Evolutionary conservation across 2,797 vertebrate species (phyloP), one percentile per base, ranked within the genome.

Genomic region (Adrianichthys oophorus): DNA sequence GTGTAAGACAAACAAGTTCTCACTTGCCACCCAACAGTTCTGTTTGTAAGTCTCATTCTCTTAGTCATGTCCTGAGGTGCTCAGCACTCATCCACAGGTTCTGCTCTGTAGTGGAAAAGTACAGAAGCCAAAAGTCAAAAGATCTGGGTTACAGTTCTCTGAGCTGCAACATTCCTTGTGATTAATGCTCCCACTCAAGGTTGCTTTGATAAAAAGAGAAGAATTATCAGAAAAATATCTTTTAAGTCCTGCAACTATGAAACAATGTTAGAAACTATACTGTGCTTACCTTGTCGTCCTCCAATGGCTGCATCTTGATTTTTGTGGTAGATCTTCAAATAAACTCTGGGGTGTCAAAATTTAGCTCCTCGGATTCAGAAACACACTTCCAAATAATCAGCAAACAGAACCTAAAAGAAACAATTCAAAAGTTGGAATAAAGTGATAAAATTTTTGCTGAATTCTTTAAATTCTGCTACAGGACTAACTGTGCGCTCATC

Each of bases 261-360:
- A 56, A 15, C 2, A 52, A 32, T 40, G 4, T 10, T 5, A 61
- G 1, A 44, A 52, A 15, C 1, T 13, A 4, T 40, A 26, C 26
- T 15, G 40, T 21, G 17, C 40, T 74, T 82, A 92, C 91, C 89
- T 88, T 90, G 0, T 85, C 84, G 15, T 89, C 85, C 13, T 80
- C 74, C 72, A 92, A 83, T 13, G 75, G 87, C 68, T 92, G 87
- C 91, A 92, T 93, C 56, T 68, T 82, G 50, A 90, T 91, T 41
- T 66, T 70, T 54, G 52, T 15, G 16, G 52, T 41, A 16, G 56
- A 57, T 66, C 5, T 47, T 32, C 7, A 51, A 46, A 41, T 14
- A 17, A 54, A 68, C n/a, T 56, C 7, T 14, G 17, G 7, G 4
- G 3, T 1, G 12, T 52, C 12, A 0, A 48, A 7, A 29, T 49